Percentiles rank a stretch among this genome's conserved stretches.
Evolutionary conservation across 2,888 invertebrate genomes (phyloP).

Genomic region (Chesias legatella): DNA sequence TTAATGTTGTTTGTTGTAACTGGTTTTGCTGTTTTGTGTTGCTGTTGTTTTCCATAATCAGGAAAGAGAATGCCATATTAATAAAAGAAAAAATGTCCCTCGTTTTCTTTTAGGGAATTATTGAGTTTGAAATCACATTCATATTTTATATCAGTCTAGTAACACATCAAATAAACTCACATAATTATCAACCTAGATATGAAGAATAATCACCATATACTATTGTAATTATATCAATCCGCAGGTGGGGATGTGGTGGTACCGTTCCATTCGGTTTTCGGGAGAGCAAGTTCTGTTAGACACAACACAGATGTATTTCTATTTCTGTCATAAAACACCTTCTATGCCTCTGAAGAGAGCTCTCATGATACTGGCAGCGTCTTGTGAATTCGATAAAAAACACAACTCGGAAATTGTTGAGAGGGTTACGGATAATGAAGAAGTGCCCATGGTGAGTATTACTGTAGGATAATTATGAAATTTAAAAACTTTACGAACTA

Average conservation of each 20-base stretch:
- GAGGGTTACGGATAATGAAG: conserved; percentile 95
- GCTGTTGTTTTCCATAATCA: too few relatives aligned
- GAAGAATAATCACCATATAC: too few relatives aligned
- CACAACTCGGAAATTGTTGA: conserved; percentile 97
- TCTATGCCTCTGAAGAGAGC: conserved; percentile 97
- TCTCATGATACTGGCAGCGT: conserved; percentile 97
- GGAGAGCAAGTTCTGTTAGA: conserved; percentile 97
- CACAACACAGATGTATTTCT: conserved; percentile 98
- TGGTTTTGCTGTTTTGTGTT: too few relatives aligned
- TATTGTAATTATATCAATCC: conserved; percentile 10
- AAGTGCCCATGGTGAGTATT: conserved; percentile 91
- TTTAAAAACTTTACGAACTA: too few relatives aligned
- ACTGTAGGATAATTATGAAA: background rate
- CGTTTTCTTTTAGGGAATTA: too few relatives aligned
- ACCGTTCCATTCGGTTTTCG: conserved; percentile 97
- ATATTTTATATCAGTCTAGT: too few relatives aligned
- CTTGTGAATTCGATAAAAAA: conserved; percentile 96
- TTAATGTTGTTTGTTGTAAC: too few relatives aligned
- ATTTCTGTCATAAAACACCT: conserved; percentile 97
- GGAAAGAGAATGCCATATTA: too few relatives aligned
- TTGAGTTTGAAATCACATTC: too few relatives aligned
- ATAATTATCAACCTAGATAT: too few relatives aligned
- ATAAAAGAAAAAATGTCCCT: too few relatives aligned
- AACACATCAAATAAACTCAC: too few relatives aligned
- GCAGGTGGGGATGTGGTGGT: conserved; percentile 98